These are phyloP conservation scores for Nesospiza acunhae DNA, from an alignment of 2,113 vertebrate genomes.

Conservation along the genomic window DNA sequence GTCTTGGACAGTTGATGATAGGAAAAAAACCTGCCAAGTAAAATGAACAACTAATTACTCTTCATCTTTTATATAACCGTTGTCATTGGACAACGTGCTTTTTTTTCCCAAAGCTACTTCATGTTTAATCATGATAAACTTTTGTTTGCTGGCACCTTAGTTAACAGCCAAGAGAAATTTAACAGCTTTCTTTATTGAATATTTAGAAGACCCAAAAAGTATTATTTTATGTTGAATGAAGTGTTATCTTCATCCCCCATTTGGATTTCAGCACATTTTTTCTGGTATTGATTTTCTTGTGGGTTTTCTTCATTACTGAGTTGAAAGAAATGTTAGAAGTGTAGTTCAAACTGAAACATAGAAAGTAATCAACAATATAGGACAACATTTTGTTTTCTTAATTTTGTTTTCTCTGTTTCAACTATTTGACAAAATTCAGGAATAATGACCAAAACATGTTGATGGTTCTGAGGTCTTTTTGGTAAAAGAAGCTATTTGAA, in stretches of 20 bases:
- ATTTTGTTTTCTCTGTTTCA: neutral
- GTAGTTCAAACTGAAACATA: neutral
- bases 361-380: neutral
- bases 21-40: neutral
- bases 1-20: neutral
- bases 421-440: neutral
- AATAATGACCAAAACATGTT: neutral
- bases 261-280: neutral
- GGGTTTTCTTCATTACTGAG: neutral
- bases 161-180: neutral
- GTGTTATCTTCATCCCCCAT: neutral
- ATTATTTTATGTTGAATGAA: neutral
- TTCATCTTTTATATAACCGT: neutral
- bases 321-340: neutral
- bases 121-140: neutral
- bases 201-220: neutral
- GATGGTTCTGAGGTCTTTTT: neutral
- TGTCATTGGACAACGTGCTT: fast-evolving
- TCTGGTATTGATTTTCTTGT: neutral
- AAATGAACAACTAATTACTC: neutral
- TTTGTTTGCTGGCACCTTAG: neutral
- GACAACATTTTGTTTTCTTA: neutral
- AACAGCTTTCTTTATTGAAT: neutral
- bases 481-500: neutral
- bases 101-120: neutral